These are phyloP conservation scores for Leptodactylus fuscus DNA, from an alignment of 2,113 vertebrate species.

Conservation along the genomic window DNA sequence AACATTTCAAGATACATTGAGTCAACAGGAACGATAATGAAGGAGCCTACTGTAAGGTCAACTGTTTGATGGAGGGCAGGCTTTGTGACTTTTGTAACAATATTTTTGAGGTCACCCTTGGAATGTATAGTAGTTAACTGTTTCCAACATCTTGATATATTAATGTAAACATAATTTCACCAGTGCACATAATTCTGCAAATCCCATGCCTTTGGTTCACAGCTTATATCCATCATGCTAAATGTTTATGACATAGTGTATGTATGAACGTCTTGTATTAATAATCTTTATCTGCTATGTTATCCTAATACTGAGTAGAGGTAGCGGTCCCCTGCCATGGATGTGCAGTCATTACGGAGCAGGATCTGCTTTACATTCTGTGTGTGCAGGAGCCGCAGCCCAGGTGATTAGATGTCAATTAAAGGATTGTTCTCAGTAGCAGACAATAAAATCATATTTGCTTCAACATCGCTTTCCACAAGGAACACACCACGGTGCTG, in stretches of 20 bases:
- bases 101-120: no score
- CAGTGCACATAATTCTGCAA: neutral
- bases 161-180: neutral
- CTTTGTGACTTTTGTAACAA: no score
- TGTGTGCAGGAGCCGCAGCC: neutral
- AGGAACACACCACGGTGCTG: slow-evolving; percentile 14
- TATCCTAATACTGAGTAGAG: neutral
- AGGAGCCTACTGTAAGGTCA: no score
- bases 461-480: slow-evolving; percentile 15
- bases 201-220: neutral
- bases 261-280: neutral
- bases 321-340: neutral
- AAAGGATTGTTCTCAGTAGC: slow-evolving; percentile 22
- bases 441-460: slow-evolving; percentile 34
- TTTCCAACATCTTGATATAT: no score
- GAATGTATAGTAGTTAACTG: no score
- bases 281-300: neutral
- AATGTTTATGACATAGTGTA: neutral
- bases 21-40: no score
- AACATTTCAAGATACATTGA: no score
- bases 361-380: neutral
- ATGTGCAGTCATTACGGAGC: neutral
- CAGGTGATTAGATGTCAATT: slow-evolving; percentile 37
- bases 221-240: neutral
- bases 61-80: no score